A percentile compares a stretch with the other conserved stretches of the same genome.
phyloP scores from a whole-genome alignment of 1,140 invertebrate genomes.

The Agrilus planipennis region DNA sequence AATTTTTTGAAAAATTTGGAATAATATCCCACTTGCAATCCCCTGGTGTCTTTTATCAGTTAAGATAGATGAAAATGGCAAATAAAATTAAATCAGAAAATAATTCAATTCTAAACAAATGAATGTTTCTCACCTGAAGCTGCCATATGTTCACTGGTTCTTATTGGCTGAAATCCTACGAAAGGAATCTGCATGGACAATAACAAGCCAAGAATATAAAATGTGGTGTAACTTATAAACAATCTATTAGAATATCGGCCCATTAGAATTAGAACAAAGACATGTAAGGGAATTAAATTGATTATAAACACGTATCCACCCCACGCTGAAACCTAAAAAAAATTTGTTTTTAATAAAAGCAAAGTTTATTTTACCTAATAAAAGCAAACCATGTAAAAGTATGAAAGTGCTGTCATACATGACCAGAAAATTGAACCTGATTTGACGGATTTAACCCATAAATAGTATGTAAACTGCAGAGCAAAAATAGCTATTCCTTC shows the following conservation, averaged over 20 bases:
- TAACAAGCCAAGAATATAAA: constrained; percentile 90
- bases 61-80: too few species aligned
- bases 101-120: too few species aligned
- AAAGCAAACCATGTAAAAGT: constrained; percentile 96
- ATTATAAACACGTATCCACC: constrained; percentile 99
- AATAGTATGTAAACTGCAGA: constrained; percentile 95
- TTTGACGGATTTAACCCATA: constrained; percentile 97
- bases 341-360: too few species aligned
- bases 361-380: too few species aligned
- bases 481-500: constrained; percentile 99
- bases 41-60: too few species aligned
- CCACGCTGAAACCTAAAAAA: constrained; percentile 87
- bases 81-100: too few species aligned
- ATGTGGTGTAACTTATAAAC: constrained; percentile 93
- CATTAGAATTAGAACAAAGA: constrained; percentile 88
- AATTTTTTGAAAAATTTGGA: too few species aligned
- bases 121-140: constrained; percentile 74
- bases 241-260: constrained; percentile 84
- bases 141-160: constrained; percentile 99
- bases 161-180: constrained; percentile 98
- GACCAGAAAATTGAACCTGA: constrained; percentile 96
- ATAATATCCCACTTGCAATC: too few species aligned
- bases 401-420: constrained; percentile 83
- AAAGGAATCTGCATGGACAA: constrained; percentile 99
- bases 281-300: constrained; percentile 97